Conservation (phyloP, 1,140 invertebrate species). For the Drosophila nigromelanica region DNA sequence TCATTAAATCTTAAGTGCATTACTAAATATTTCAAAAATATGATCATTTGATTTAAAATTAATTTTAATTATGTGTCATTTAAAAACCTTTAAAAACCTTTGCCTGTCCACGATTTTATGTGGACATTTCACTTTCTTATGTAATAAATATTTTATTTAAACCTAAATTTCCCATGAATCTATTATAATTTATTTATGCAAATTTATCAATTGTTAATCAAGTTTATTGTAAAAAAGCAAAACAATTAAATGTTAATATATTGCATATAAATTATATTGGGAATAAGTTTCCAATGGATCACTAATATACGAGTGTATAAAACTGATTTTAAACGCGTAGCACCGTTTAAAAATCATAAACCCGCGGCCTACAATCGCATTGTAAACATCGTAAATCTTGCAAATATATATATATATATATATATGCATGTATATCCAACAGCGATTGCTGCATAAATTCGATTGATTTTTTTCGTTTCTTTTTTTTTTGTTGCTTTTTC, state of each 20-base stretch:
- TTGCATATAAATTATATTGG: not conserved
- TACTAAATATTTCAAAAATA: too few species aligned
- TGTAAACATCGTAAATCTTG: slow-evolving; percentile 65
- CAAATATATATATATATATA: slow-evolving; percentile 31
- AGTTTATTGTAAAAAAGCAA: not conserved
- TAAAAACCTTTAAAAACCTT: too few species aligned
- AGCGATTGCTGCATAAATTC: slow-evolving; percentile 39
- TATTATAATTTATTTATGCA: not conserved
- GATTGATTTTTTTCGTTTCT: slow-evolving; percentile 21
- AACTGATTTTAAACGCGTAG: not conserved
- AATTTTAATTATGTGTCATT: too few species aligned
- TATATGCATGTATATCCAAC: not conserved
- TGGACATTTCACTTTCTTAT: too few species aligned
- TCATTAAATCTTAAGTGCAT: too few species aligned
- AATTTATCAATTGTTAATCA: not conserved
- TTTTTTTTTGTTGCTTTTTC: not conserved
- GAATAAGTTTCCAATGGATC: not conserved
- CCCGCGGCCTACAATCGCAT: slow-evolving; percentile 33
- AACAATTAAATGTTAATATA: not conserved
- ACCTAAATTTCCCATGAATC: too few species aligned
- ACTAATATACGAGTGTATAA: not conserved
- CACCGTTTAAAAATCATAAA: slow-evolving; percentile 58
- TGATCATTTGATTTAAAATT: too few species aligned
- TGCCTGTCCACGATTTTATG: too few species aligned
- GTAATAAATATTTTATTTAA: too few species aligned